These are phyloP conservation scores for Malurus cyaneus DNA, from an alignment of 2,113 vertebrate genomes.

Conservation along the genomic window DNA sequence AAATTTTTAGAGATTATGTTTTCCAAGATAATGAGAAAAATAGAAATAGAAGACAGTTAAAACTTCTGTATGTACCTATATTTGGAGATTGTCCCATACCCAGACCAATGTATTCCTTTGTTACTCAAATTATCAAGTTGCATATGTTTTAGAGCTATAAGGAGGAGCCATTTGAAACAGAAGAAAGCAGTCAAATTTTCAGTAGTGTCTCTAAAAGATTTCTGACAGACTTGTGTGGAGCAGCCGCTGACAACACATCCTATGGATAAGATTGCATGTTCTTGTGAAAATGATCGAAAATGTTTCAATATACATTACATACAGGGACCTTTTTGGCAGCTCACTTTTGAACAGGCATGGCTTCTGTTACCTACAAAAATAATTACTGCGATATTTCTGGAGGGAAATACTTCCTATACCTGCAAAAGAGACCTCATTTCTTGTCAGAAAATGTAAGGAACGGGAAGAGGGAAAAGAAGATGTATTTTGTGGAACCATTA, in stretches of 20 bases:
- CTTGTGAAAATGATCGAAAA: not conserved
- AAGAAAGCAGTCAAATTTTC: not conserved
- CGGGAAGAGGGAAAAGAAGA: not conserved
- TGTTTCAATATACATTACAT: not conserved
- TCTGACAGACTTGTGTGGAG: not conserved
- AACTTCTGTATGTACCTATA: not conserved
- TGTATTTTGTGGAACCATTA: not conserved
- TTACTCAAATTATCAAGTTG: not conserved
- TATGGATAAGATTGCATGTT: not conserved
- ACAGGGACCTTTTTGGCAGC: not conserved
- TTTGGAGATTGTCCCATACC: fast-evolving
- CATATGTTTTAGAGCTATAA: not conserved
- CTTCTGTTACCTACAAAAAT: not conserved
- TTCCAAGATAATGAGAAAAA: not conserved
- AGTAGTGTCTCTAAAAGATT: not conserved
- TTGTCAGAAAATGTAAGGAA: not conserved
- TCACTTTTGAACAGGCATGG: not conserved
- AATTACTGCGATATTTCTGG: not conserved
- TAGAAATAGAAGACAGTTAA: fast-evolving
- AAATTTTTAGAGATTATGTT: not conserved
- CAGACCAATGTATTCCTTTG: not conserved
- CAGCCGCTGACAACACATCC: not conserved
- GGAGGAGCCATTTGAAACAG: not conserved
- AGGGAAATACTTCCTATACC: not conserved
- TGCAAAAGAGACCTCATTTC: not conserved